Evolutionary conservation across 2,888 invertebrate species (phyloP).

Genomic region (Alentia gelatinosa): DNA sequence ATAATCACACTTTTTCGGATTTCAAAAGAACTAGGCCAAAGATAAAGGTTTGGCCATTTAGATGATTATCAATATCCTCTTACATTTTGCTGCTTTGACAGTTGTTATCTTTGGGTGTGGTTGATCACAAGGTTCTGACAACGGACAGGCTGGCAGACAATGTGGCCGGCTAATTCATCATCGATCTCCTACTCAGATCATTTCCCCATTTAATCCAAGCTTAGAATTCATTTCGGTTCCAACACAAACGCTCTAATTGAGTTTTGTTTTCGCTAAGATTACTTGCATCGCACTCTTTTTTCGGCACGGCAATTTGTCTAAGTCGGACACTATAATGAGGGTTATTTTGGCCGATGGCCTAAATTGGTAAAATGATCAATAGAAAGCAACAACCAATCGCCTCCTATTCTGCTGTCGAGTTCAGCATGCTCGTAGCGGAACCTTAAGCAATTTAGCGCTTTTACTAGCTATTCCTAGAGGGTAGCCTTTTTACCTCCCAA

Average conservation of each 20-base stretch:
- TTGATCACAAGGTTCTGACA: not conserved
- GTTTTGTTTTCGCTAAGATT: not conserved
- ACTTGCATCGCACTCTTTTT: not conserved
- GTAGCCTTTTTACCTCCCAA: not conserved
- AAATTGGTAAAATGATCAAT: not conserved
- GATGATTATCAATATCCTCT: constrained; percentile 20
- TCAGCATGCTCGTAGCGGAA: not conserved
- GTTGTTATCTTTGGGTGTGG: constrained; percentile 1
- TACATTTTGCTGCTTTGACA: constrained; percentile 14
- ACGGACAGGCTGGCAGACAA: not conserved
- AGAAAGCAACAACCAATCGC: not conserved
- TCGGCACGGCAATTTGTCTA: not conserved
- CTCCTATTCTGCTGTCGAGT: not conserved
- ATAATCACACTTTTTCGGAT: not conserved
- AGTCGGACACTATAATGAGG: constrained; percentile 2
- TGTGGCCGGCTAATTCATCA: not conserved
- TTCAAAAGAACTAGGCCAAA: not conserved
- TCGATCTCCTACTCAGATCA: not conserved
- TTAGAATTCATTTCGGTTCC: not conserved
- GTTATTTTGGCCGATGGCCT: not conserved
- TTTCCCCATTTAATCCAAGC: constrained; percentile 15
- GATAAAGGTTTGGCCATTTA: constrained; percentile 4
- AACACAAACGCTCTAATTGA: constrained; percentile 4
- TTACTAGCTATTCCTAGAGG: not conserved
- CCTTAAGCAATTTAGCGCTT: not conserved